A percentile compares a stretch with the other conserved stretches of the same genome.
Conservation (phyloP, 2,113 vertebrate species). For the Aviceda subcristata region DNA sequence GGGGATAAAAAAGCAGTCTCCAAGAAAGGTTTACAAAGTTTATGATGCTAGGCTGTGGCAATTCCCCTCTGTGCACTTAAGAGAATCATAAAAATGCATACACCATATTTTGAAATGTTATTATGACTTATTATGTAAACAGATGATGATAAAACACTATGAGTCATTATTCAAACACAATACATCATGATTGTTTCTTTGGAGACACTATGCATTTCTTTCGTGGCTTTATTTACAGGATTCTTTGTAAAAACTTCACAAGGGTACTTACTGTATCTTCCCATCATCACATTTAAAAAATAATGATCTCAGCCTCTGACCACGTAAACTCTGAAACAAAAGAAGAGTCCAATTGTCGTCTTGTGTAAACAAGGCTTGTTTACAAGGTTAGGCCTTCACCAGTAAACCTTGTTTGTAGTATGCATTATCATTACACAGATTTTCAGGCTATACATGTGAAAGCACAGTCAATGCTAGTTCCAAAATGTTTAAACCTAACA, state of each 20-base stretch:
- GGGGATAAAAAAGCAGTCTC: not conserved
- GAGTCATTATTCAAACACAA: not conserved
- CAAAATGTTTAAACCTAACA: not conserved
- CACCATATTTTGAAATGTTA: not conserved
- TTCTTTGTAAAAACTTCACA: slow-evolving; percentile 24
- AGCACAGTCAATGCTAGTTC: not conserved
- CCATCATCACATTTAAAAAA: not conserved
- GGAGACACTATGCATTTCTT: not conserved
- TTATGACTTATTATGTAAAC: slow-evolving; percentile 26
- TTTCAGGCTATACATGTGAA: not conserved
- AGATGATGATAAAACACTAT: not conserved
- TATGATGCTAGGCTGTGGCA: not conserved
- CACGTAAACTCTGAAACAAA: slow-evolving; percentile 33
- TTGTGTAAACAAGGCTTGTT: not conserved
- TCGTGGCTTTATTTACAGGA: slow-evolving; percentile 1
- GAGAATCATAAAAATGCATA: not conserved
- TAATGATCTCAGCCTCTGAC: slow-evolving; percentile 15
- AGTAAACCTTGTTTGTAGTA: not conserved
- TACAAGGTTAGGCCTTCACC: not conserved
- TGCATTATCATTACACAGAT: not conserved
- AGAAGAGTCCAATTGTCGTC: not conserved
- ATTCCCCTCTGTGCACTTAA: slow-evolving; percentile 14
- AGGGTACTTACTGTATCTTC: not conserved
- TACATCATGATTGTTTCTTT: not conserved
- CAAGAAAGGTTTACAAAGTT: slow-evolving; percentile 16